A percentile compares a stretch with the other conserved stretches of the same genome.
phyloP scores from a whole-genome alignment of 2,797 vertebrate species.

The Coreius guichenoti region DNA sequence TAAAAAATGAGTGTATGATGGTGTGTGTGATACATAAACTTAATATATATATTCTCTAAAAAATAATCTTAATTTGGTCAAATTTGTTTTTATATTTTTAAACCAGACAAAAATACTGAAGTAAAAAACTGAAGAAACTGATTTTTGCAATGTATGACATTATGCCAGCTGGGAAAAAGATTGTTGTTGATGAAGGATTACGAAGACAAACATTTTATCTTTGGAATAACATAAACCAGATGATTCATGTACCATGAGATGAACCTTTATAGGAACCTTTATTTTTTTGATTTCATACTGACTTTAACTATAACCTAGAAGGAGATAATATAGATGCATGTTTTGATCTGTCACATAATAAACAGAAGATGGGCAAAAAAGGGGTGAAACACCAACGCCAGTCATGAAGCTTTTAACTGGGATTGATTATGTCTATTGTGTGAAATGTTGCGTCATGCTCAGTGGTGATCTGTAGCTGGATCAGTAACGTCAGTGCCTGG shows the following conservation, averaged over 20 bases:
- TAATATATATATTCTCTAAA: neutral
- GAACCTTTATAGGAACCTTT: neutral
- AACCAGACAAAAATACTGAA: neutral
- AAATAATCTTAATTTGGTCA: neutral
- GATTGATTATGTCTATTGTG: constrained; percentile 60
- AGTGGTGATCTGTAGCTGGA: constrained; percentile 53
- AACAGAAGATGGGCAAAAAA: constrained; percentile 52
- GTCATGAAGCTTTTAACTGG: constrained; percentile 48
- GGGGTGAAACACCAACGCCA: constrained; percentile 12
- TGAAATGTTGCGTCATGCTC: constrained; percentile 50
- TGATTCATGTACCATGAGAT: neutral
- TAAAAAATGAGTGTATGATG: neutral
- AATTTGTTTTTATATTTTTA: neutral
- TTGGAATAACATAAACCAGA: neutral
- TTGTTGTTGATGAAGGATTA: neutral
- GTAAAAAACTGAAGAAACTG: neutral
- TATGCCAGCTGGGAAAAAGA: neutral
- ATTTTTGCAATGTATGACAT: neutral
- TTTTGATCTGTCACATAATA: constrained; percentile 14
- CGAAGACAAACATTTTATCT: neutral
- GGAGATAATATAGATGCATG: neutral
- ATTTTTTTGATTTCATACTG: neutral
- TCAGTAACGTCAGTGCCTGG: constrained; percentile 57
- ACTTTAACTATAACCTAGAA: neutral
- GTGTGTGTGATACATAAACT: neutral